phyloP scores from a whole-genome alignment of 2,888 invertebrate species.

The Sinopyrophorus schimmeli region DNA sequence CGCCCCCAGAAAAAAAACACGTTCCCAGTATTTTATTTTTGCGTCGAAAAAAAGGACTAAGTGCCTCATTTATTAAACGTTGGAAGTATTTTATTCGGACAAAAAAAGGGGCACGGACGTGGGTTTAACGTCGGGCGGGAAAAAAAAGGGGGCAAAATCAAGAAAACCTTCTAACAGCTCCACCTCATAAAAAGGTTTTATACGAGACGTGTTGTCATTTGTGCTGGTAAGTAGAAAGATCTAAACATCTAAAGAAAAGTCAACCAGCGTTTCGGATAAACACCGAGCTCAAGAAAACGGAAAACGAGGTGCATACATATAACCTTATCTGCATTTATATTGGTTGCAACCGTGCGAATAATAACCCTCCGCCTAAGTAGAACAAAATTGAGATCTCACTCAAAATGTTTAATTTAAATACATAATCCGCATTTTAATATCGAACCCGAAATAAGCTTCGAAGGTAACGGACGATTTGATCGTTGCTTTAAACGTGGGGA shows the following conservation, averaged over 20 bases:
- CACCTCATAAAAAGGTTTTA: slow-evolving; percentile 38
- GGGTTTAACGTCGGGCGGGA: slow-evolving; percentile 1
- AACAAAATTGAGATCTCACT: slow-evolving; percentile 25
- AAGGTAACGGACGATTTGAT: too few relatives aligned
- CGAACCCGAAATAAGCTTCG: too few relatives aligned
- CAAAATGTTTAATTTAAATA: slow-evolving; percentile 24
- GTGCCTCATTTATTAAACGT: too few relatives aligned
- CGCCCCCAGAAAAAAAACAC: neutral
- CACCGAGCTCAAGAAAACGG: slow-evolving; percentile 29
- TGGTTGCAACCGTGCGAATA: slow-evolving; percentile 31
- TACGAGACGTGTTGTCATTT: slow-evolving; percentile 38
- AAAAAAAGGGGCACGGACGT: slow-evolving; percentile 8
- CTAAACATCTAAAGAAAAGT: slow-evolving; percentile 22
- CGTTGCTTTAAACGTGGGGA: too few relatives aligned
- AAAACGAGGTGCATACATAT: slow-evolving; percentile 35
- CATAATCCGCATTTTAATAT: too few relatives aligned
- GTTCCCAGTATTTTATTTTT: too few relatives aligned
- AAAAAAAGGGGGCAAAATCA: slow-evolving; percentile 15
- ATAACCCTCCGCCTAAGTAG: slow-evolving; percentile 27
- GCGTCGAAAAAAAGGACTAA: too few relatives aligned
- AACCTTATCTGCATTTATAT: slow-evolving; percentile 37
- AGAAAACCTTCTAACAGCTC: slow-evolving; percentile 34
- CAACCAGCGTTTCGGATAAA: slow-evolving; percentile 23
- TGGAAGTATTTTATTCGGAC: too few relatives aligned
- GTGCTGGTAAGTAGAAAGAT: slow-evolving; percentile 19